These are phyloP conservation scores for Pyrgus malvae DNA, from an alignment of 2,888 invertebrate genomes.

Conservation along the genomic window DNA sequence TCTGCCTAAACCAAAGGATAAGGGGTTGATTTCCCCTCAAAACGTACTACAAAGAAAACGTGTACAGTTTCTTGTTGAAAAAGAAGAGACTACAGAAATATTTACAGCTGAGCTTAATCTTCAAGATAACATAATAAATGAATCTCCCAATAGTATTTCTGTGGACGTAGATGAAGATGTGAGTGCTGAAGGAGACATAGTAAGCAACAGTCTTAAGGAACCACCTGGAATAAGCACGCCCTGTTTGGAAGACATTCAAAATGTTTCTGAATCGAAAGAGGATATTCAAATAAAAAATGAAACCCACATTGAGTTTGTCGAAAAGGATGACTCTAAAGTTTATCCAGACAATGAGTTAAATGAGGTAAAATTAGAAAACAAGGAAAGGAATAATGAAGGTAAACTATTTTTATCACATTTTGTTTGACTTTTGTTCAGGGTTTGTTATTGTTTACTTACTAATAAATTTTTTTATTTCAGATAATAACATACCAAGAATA, in stretches of 20 bases:
- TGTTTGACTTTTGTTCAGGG: conserved; percentile 7
- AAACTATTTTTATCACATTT: background rate
- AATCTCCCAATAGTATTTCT: conserved; percentile 40
- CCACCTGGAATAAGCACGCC: conserved; percentile 5
- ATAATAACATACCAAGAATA: conserved; percentile 69
- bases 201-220: conserved; percentile 58
- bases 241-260: conserved; percentile 45
- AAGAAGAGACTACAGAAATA: conserved; percentile 77
- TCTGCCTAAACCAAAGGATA: conserved; percentile 80
- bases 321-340: conserved; percentile 23
- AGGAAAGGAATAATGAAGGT: conserved; percentile 42
- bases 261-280: conserved; percentile 45
- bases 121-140: conserved; percentile 53
- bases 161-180: conserved; percentile 43
- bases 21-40: conserved; percentile 50
- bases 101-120: conserved; percentile 75
- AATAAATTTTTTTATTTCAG: conserved; percentile 50
- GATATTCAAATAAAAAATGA: conserved; percentile 33
- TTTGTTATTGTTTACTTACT: background rate
- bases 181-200: conserved; percentile 59
- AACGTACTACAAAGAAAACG: conserved; percentile 82
- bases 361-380: conserved; percentile 34
- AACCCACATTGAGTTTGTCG: conserved; percentile 9
- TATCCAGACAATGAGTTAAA: conserved; percentile 6
- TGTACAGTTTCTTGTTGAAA: conserved; percentile 87